Conservation (phyloP, 2,113 vertebrate genomes). For the Lagenorhynchus albirostris region DNA sequence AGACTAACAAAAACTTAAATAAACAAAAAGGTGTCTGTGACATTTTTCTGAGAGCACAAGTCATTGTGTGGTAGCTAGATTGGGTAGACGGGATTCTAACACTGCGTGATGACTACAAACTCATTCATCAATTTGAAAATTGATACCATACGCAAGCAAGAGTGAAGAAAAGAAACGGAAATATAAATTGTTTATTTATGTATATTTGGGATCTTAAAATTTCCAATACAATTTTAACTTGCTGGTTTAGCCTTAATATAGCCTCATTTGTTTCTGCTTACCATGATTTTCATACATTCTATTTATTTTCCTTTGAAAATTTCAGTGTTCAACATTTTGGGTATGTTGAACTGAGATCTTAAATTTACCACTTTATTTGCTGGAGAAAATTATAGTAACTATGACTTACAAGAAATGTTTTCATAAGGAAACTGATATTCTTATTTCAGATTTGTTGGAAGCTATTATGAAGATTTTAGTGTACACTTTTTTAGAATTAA, state of each 20-base stretch:
- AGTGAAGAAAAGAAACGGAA: neutral
- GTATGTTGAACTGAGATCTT: neutral
- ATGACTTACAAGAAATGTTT: conserved; percentile 3
- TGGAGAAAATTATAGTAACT: conserved; percentile 13
- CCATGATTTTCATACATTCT: neutral
- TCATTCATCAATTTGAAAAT: neutral
- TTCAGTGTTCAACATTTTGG: neutral
- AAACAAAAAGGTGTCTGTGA: neutral
- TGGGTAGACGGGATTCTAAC: neutral
- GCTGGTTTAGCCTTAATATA: neutral
- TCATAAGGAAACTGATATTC: neutral
- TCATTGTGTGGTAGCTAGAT: neutral
- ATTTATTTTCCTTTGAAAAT: neutral
- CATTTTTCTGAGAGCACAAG: neutral
- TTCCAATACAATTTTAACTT: neutral
- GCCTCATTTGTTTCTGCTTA: neutral
- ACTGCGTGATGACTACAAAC: neutral
- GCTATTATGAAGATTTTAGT: neutral
- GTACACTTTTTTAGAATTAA: neutral
- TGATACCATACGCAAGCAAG: neutral
- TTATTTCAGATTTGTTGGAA: neutral
- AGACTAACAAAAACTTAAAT: neutral
- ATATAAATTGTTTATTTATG: neutral
- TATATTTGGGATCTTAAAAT: neutral
- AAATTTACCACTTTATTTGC: conserved; percentile 23